Evolutionary conservation across 1,140 invertebrate species (phyloP).

Genomic region (Pseudoatta argentina): DNA sequence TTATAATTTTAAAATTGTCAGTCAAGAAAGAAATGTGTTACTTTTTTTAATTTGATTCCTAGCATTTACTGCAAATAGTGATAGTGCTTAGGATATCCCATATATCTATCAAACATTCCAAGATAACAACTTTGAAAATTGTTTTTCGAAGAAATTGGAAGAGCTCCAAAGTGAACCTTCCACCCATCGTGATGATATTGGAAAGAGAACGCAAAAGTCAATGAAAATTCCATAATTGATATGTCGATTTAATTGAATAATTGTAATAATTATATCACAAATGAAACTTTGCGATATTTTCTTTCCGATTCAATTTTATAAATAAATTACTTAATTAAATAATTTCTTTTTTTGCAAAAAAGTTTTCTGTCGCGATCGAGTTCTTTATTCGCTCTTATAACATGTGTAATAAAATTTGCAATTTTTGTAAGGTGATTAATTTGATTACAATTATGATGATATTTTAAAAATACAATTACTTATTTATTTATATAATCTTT

Average conservation of each 20-base stretch:
- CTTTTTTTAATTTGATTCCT: conserved; percentile 19
- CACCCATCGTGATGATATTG: not conserved
- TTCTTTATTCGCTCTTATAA: not conserved
- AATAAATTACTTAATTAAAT: not conserved
- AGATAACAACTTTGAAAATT: conserved; percentile 54
- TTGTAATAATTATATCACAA: conserved; percentile 9
- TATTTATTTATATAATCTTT: not conserved
- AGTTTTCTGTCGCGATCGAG: not conserved
- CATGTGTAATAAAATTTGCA: not conserved
- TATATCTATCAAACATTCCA: conserved; percentile 48
- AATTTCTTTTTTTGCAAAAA: not conserved
- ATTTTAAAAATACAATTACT: not conserved
- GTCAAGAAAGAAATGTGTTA: not conserved
- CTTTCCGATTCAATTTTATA: not conserved
- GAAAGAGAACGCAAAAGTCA: not conserved
- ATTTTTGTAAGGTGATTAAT: not conserved
- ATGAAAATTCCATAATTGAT: conserved; percentile 35
- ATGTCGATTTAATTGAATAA: conserved; percentile 16
- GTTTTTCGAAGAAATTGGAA: conserved; percentile 55
- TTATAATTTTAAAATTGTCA: conserved; percentile 4
- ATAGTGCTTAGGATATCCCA: not conserved
- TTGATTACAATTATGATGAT: not conserved
- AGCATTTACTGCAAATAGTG: not conserved
- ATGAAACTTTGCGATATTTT: conserved; percentile 2
- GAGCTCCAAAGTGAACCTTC: conserved; percentile 33